Base-by-base conservation (phyloP, 2,888 invertebrate genomes). In the Phrixothrix hirtus region DNA sequence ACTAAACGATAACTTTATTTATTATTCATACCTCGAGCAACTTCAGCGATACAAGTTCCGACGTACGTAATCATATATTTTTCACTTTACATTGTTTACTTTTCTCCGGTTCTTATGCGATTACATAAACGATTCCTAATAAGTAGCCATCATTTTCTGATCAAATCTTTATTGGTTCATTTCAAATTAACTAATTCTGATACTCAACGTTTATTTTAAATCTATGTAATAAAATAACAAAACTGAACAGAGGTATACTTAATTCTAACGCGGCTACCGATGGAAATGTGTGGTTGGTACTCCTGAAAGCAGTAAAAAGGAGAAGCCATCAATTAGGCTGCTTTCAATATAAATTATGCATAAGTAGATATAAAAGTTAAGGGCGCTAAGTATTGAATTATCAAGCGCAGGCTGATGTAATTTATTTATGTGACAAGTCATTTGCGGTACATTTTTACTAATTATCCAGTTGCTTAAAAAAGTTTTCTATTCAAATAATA, bases 1-100 rank as follows among this genome's bases (percentile, higher is more conserved):
- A 79, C 80, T 80, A 80, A 80, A 80, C 80, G 80, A 80, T 80
- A 81, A 81, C 79, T 77, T 71, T 77, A 79, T 81, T 80, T 80
- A 81, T 81, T 80, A 81, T 81, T 81, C 79, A 80, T 80, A 77
- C 78, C 77, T 74, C 74, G 67, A 73, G 75, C 75, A 64, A 56
- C 61, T 58, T 65, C 65, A 66, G 42, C 55, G 61, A 56, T 57
- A 49, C 57, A 51, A 66, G 61, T 69, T 57, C 58, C 51, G 59
- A 57, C 64, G 43, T 35, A 47, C 45, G 56, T 45, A 34, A 37
- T 27, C 17, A 14, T 38, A 38, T 27, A 38, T 25, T 38, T 38
- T 14, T 31, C 4, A 27, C 3, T 10, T 7, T 21, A 21, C 10
- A 11, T 27, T 27, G 27, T 27, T 27, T n/a, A n/a, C n/a, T n/a